These are phyloP conservation scores for Malachius bipustulatus DNA, from an alignment of 2,888 invertebrate genomes.

Conservation along the genomic window DNA sequence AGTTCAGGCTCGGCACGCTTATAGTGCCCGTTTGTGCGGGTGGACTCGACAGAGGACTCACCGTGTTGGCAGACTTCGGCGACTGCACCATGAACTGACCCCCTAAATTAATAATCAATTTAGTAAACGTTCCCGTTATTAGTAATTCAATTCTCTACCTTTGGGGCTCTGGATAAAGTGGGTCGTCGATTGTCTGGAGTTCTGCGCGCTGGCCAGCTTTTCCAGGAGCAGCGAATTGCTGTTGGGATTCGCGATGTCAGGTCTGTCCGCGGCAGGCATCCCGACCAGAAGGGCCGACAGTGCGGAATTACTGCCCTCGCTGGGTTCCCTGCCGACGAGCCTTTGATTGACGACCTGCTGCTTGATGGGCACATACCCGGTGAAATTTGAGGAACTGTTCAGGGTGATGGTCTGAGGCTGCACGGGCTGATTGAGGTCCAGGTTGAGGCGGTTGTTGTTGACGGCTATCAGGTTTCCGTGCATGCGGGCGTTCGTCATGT, in stretches of 20 bases:
- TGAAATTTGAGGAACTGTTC: slow-evolving; percentile 30
- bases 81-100: slow-evolving; percentile 27
- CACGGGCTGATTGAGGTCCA: slow-evolving; percentile 25
- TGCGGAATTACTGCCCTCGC: slow-evolving; percentile 34
- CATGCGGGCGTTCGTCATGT: slow-evolving; percentile 36
- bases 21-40: slow-evolving; percentile 28
- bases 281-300: slow-evolving; percentile 47
- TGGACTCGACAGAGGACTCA: slow-evolving; percentile 49
- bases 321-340: slow-evolving; percentile 14
- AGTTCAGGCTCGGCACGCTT: slow-evolving; percentile 58
- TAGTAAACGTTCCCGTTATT: too few species aligned
- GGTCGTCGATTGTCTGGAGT: slow-evolving; percentile 22
- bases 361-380: slow-evolving; percentile 32
- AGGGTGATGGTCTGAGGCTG: slow-evolving; percentile 35
- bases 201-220: slow-evolving; percentile 29
- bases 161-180: slow-evolving; percentile 31
- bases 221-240: slow-evolving; percentile 42
- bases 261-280: slow-evolving; percentile 47
- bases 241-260: slow-evolving; percentile 42
- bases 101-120: too few species aligned
- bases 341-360: slow-evolving; percentile 25
- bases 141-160: too few species aligned
- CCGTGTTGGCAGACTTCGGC: slow-evolving; percentile 25
- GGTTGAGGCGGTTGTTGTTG: slow-evolving; percentile 29
- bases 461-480: slow-evolving; percentile 36